Evolutionary conservation across 2,113 vertebrate genomes (phyloP).

Genomic region (Octodon degus): DNA sequence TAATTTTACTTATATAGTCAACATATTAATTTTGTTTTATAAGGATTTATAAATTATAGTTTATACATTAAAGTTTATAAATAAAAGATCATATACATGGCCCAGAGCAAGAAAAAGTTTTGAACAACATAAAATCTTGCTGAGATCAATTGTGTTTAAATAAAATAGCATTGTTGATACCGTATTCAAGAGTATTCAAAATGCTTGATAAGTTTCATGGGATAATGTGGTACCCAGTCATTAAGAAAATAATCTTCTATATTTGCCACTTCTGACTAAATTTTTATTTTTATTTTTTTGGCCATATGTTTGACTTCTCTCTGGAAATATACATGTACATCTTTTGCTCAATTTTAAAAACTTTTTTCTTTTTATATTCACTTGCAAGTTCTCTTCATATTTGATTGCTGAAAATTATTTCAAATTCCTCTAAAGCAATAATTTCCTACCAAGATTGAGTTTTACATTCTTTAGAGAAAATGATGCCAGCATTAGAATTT

Average conservation of each 20-base stretch:
- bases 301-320: not conserved
- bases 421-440: not conserved
- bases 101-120: not conserved
- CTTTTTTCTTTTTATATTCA: not conserved
- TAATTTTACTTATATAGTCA: not conserved
- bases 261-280: not conserved
- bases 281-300: not conserved
- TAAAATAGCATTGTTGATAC: not conserved
- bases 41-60: too few relatives aligned
- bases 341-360: not conserved
- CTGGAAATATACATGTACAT: not conserved
- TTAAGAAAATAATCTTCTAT: not conserved
- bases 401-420: not conserved
- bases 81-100: not conserved
- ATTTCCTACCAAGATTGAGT: not conserved
- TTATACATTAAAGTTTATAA: not conserved
- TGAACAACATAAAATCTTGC: not conserved
- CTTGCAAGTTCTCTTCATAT: not conserved
- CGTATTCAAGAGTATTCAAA: not conserved
- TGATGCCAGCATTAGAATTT: not conserved
- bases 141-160: not conserved
- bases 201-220: not conserved
- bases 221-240: accelerated
- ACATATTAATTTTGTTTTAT: not conserved
- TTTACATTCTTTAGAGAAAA: not conserved